Base-by-base conservation (phyloP, 2,888 invertebrate genomes). In the Chloroclysta siterata region DNA sequence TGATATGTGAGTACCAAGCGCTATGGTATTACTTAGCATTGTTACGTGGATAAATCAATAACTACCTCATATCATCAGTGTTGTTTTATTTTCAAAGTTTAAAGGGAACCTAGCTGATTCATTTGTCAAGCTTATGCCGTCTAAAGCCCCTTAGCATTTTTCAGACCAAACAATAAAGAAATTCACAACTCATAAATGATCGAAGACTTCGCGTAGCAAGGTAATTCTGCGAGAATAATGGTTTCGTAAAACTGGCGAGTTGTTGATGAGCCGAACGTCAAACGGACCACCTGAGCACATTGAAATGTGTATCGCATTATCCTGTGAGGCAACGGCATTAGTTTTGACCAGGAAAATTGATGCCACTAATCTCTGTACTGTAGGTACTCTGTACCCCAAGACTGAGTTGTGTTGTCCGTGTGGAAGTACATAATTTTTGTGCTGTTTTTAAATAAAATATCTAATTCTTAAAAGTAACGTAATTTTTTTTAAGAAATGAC, bases 271-370 rank as follows among this genome's bases (percentile, higher is more conserved):
- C 58, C 63, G 41, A 68, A 66, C 71, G 63, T 70, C 70, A 71
- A 70, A 69, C 62, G 52, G 66, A 72, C 70, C 81, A 82, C 82
- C 82, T 82, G 81, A 74, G 81, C 76, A 22, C 71, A 70, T 69
- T 72, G 78, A 81, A 74, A 76, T 78, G 78, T 80, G 74, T 78
- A 70, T 71, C 66, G 58, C 74, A 80, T 80, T 81, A 78, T 71
- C 56, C 58, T 54, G 58, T 50, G 66, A 71, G 60, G 66, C 63
- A 72, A 59, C 55, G 47, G 55, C 68, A 77, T 76, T 73, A 74
- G 64, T 77, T 68, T 51, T 48, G 15, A 15, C 2, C 51, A 2
- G 15, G 56, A 15, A 53, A 39, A 17, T 44, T 51, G 46, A 63
- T 56, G 54, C 36, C 17, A 15, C 13, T 8, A 50, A 17, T 46